Evolutionary conservation across 2,888 invertebrate genomes (phyloP).

Genomic region (Stenoptilia bipunctidactyla): DNA sequence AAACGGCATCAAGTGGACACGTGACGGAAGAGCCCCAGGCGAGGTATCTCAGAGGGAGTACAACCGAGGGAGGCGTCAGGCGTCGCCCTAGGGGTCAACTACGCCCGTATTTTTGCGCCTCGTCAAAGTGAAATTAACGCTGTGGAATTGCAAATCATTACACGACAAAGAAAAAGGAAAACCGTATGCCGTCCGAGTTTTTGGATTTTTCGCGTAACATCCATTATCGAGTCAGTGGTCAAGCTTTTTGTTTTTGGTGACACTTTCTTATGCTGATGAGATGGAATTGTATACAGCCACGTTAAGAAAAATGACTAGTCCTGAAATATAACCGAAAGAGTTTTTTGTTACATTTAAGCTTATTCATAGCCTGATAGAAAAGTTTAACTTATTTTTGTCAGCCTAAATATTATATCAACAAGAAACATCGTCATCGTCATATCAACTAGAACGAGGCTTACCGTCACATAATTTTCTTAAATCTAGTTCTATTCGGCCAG

Average conservation of each 20-base stretch:
- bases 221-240: slow-evolving; percentile 34
- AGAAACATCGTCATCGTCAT: no score
- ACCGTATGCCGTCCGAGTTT: slow-evolving; percentile 29
- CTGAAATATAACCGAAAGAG: no score
- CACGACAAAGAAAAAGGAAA: slow-evolving; percentile 54
- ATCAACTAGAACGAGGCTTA: no score
- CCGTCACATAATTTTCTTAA: no score
- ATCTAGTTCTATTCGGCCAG: no score
- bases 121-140: slow-evolving; percentile 68
- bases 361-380: no score
- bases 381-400: no score
- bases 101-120: slow-evolving; percentile 56
- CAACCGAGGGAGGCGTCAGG: slow-evolving; percentile 7
- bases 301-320: no score
- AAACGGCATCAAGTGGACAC: slow-evolving; percentile 25
- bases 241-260: slow-evolving; percentile 36
- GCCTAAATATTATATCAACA: no score
- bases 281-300: no score
- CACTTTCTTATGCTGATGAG: no score
- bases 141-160: slow-evolving; percentile 66
- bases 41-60: slow-evolving; percentile 11
- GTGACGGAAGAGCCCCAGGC: slow-evolving; percentile 42
- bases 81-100: slow-evolving; percentile 27
- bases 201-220: slow-evolving; percentile 60
- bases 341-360: no score